phyloP scores from a whole-genome alignment of 2,797 vertebrate species.

The Poecilia wingei region DNA sequence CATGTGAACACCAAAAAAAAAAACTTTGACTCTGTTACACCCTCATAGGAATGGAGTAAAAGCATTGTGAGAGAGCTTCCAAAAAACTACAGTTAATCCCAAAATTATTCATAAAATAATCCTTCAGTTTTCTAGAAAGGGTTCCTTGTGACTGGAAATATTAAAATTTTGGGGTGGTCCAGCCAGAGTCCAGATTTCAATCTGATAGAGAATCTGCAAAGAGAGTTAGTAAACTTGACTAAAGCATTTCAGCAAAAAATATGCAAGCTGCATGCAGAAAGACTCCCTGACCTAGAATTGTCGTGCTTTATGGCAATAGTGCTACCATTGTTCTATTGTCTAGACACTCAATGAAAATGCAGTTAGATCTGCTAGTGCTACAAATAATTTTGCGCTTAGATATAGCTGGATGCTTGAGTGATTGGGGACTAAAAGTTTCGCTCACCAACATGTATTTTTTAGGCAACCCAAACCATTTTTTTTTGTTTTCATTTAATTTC shows the following conservation, averaged over 20 bases:
- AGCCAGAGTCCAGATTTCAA: background rate
- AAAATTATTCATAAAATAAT: background rate
- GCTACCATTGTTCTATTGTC: background rate
- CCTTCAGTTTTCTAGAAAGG: background rate
- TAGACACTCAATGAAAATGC: background rate
- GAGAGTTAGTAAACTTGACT: too few species aligned
- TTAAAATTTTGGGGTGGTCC: background rate
- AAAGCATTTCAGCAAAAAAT: background rate
- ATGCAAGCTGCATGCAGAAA: background rate
- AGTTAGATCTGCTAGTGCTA: background rate
- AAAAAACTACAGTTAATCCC: background rate
- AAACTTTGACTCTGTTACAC: background rate
- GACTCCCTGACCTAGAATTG: background rate
- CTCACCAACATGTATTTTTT: conserved; percentile 17
- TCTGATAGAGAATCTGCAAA: background rate
- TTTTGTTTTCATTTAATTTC: conserved; percentile 21
- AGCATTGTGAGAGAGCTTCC: background rate
- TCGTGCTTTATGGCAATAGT: background rate
- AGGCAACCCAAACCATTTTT: conserved; percentile 13
- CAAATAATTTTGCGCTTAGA: background rate
- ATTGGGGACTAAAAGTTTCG: conserved; percentile 9
- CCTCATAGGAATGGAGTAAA: background rate
- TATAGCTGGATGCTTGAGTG: background rate
- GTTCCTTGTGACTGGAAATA: background rate
- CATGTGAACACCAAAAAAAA: background rate